Base-by-base conservation (phyloP, 37 sponge, comb jelly and placozoan species). In the Lycopodina hypogea region DNA sequence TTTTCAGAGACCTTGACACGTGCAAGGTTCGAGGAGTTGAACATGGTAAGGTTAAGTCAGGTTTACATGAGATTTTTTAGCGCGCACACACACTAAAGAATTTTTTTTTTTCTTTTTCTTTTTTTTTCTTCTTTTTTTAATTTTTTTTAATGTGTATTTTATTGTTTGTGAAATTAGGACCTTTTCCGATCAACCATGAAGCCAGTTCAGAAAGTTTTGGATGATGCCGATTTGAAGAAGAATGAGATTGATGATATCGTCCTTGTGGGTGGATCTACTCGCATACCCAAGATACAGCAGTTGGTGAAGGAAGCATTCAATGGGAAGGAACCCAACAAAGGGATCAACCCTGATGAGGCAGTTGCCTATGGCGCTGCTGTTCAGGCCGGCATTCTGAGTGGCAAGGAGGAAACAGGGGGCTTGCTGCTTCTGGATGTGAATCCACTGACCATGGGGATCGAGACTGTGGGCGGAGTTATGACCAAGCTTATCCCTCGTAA, bases 391-490 rank as follows among this genome's bases (percentile, higher is more conserved):
- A 93, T 98, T 19, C 87, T 98, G 38, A 89, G 90, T 50, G 99
- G 99, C n/a, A 94, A 93, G 45, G 81, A 76, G 0, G 75, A 88
- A 7, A 91, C 94, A 1, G 42, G 75, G 12, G 90, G 92, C 8
- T 74, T 98, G 0, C 80, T 98, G 23, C 89, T 98, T 1, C 83
- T 98, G 50, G 99, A 98, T 52, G 99, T 98, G 57, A 96, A 93
- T 67, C 96, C 99, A 18, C 90, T 98, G 41, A 96, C 99, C 68
- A 81, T 98, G 40, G 99, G 99, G 45, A 98, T 98, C 72, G 99
- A 98, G 82, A 98, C 99, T 3, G 96, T 98, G 40, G 99, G 99
- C 12, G 99, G 99, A 24, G 99, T 98, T 65, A 98, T 98, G 99
- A 98, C 96, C 68, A 98, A 93, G 55, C 90, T 98, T 24, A 95